phyloP scores from a whole-genome alignment of 2,888 invertebrate genomes.

The Serrognathus titanus region DNA sequence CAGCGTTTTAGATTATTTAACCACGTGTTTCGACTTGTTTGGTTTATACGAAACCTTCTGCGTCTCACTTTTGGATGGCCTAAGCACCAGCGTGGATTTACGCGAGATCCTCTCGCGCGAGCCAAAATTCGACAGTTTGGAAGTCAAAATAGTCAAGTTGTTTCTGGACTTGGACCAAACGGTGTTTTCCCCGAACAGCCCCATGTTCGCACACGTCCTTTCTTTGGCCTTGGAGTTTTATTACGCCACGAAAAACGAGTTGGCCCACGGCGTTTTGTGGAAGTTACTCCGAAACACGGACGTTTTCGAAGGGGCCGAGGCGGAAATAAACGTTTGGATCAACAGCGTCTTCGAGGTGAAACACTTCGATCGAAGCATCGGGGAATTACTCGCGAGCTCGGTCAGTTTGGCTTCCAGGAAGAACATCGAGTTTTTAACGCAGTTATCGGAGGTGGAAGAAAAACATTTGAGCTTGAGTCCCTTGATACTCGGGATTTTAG shows the following conservation, averaged over 20 bases:
- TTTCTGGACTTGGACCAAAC: slow-evolving; percentile 42
- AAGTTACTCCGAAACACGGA: slow-evolving; percentile 6
- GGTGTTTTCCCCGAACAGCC: slow-evolving; percentile 37
- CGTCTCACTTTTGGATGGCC: slow-evolving; percentile 51
- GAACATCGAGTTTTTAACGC: slow-evolving; percentile 15
- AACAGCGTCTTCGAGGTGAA: slow-evolving; percentile 11
- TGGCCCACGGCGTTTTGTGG: slow-evolving; percentile 24
- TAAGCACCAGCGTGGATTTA: slow-evolving; percentile 16
- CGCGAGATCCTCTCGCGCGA: slow-evolving; percentile 3
- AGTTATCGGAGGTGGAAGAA: slow-evolving; percentile 4
- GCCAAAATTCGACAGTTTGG: slow-evolving; percentile 26
- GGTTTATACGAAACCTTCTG: slow-evolving; percentile 53
- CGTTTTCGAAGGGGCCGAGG: slow-evolving; percentile 11
- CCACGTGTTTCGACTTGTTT: slow-evolving; percentile 55
- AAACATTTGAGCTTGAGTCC: slow-evolving; percentile 33
- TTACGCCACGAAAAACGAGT: slow-evolving; percentile 44
- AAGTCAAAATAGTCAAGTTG: slow-evolving; percentile 48
- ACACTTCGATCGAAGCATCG: background rate
- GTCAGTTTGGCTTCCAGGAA: slow-evolving; percentile 12
- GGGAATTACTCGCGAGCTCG: slow-evolving; percentile 5
- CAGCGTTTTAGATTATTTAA: slow-evolving; percentile 30
- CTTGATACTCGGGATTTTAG: slow-evolving; percentile 44
- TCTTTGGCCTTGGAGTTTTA: slow-evolving; percentile 44
- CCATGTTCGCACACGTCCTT: slow-evolving; percentile 32
- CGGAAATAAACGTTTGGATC: slow-evolving; percentile 17